A percentile compares a stretch with the other conserved stretches of the same genome.
phyloP scores from a whole-genome alignment of 2,888 invertebrate species.

The Oasisia sp. region DNA sequence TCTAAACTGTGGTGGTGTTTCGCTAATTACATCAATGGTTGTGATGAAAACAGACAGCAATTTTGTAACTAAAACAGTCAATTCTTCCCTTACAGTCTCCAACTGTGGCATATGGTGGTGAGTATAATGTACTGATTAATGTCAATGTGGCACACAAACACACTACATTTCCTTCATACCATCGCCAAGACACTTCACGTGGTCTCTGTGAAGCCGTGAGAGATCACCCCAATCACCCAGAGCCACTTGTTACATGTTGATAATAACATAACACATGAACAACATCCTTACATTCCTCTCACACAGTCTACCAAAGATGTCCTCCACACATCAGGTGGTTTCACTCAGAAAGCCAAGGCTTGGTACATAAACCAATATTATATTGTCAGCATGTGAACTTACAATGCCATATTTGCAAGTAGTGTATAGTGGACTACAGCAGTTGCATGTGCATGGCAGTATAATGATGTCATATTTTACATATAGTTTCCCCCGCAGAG shows the following conservation, averaged over 20 bases:
- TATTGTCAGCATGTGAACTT: neutral
- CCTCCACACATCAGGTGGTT: neutral
- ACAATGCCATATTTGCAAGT: neutral
- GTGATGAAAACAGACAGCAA: neutral
- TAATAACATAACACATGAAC: neutral
- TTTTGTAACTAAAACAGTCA: neutral
- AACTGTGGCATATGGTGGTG: neutral
- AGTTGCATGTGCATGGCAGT: neutral
- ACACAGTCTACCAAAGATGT: neutral
- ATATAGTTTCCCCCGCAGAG: neutral
- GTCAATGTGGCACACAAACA: neutral
- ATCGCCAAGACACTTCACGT: neutral
- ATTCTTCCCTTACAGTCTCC: neutral
- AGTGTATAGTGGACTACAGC: neutral
- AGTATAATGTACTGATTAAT: neutral
- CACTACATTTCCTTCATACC: neutral
- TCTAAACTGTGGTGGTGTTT: neutral
- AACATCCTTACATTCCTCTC: neutral
- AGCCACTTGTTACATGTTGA: neutral
- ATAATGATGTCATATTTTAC: neutral
- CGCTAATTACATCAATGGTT: neutral
- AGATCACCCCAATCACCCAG: neutral
- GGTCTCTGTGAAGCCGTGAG: neutral
- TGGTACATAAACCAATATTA: neutral
- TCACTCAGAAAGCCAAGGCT: neutral